A percentile compares a stretch with the other conserved stretches of the same genome.
These are phyloP conservation scores for Naja naja DNA, from an alignment of 2,113 vertebrate genomes.

Conservation along the genomic window DNA sequence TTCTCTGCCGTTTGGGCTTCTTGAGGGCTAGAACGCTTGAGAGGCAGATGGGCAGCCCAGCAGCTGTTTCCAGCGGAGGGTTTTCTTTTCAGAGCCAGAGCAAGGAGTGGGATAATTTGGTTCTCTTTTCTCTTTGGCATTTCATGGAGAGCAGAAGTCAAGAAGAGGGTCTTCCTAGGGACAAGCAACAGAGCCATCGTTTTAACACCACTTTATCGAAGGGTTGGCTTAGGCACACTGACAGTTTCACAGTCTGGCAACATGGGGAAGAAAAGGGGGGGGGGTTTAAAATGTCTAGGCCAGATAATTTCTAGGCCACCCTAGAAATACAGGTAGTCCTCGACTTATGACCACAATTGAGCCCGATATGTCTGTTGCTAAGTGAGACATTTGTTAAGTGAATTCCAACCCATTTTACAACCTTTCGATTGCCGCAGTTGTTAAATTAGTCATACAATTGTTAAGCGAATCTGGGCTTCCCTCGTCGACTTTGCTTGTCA, in stretches of 20 bases:
- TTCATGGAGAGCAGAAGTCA: background rate
- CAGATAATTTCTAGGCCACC: too few relatives aligned
- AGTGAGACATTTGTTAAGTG: too few relatives aligned
- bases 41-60: background rate
- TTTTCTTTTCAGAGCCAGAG: background rate
- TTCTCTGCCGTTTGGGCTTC: background rate
- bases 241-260: background rate
- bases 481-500: too few relatives aligned
- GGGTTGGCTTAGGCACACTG: background rate
- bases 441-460: too few relatives aligned
- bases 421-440: too few relatives aligned
- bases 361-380: too few relatives aligned
- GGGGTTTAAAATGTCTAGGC: background rate
- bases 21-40: background rate
- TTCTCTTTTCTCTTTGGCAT: background rate
- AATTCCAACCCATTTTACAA: too few relatives aligned
- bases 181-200: background rate
- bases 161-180: conserved; percentile 15
- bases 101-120: background rate
- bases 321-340: background rate
- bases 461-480: too few relatives aligned
- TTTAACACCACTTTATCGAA: background rate
- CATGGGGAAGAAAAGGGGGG: background rate
- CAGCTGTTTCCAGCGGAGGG: background rate
- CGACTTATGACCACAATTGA: too few relatives aligned